A percentile compares a stretch with the other conserved stretches of the same genome.
These are phyloP conservation scores for Toxotes jaculatrix DNA, from an alignment of 2,113 vertebrate genomes.

Conservation along the genomic window DNA sequence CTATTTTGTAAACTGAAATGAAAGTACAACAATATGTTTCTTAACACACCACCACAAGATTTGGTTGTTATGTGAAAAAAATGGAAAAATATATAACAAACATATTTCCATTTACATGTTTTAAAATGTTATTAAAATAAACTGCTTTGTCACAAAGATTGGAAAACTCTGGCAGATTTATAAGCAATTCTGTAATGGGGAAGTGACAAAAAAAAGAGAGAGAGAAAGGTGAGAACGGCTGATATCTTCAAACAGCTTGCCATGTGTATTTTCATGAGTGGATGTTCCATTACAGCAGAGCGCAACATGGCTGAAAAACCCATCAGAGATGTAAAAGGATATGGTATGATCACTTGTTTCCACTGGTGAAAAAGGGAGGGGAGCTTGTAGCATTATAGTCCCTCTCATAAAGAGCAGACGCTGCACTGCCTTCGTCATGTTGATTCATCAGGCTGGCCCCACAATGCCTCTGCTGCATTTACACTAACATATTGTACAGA, in stretches of 20 bases:
- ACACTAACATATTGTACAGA: background rate
- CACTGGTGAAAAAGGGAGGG: conserved; percentile 71
- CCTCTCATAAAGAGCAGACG: conserved; percentile 44
- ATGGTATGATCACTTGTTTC: conserved; percentile 78
- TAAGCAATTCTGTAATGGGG: conserved; percentile 47
- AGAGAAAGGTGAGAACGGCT: conserved; percentile 33
- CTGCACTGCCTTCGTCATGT: conserved; percentile 25
- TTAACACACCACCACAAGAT: background rate
- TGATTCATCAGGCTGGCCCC: background rate
- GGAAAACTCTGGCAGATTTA: conserved; percentile 59
- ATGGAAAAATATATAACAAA: background rate
- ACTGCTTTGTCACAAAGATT: conserved; percentile 31
- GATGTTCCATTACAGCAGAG: conserved; percentile 78
- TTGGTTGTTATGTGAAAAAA: background rate
- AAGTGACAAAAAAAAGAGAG: background rate
- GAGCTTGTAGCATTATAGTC: conserved; percentile 67
- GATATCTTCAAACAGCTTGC: conserved; percentile 70
- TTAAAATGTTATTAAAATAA: conserved; percentile 37
- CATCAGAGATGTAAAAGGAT: conserved; percentile 79
- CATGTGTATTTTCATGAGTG: conserved; percentile 71
- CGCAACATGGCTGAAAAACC: conserved; percentile 75
- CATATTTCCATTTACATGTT: conserved; percentile 6
- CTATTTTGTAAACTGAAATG: background rate
- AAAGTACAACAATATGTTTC: background rate
- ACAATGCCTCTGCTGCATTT: conserved; percentile 3